These are phyloP conservation scores for Baronia brevicornis DNA, from an alignment of 2,888 invertebrate species.

Conservation along the genomic window DNA sequence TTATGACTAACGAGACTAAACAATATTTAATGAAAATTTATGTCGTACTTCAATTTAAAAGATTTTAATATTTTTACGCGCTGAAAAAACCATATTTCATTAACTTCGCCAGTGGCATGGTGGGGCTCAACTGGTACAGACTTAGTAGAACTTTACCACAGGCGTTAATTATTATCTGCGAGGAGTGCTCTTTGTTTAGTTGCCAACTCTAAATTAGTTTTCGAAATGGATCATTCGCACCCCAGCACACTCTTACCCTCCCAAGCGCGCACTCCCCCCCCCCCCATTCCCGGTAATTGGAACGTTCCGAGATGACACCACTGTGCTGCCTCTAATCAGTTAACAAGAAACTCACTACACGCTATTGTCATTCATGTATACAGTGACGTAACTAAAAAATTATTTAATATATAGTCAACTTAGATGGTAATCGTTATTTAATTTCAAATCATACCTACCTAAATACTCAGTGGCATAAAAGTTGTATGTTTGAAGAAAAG, in stretches of 20 bases:
- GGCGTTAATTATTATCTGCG: conserved; percentile 76
- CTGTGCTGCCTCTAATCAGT: conserved; percentile 70
- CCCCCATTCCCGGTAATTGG: conserved; percentile 64
- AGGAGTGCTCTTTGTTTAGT: conserved; percentile 76
- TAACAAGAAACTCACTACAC: conserved; percentile 66
- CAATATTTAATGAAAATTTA: conserved; percentile 16
- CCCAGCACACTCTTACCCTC: conserved; percentile 43
- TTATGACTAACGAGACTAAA: too few relatives aligned
- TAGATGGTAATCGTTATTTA: too few relatives aligned
- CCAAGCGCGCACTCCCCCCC: conserved; percentile 23
- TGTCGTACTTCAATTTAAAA: conserved; percentile 15
- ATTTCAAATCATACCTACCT: too few relatives aligned
- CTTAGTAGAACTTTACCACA: conserved; percentile 73
- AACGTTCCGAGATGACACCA: conserved; percentile 74
- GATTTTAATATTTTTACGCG: conserved; percentile 24
- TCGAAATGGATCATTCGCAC: conserved; percentile 76
- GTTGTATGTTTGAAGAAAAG: too few relatives aligned
- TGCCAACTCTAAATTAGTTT: conserved; percentile 77
- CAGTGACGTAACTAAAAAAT: too few relatives aligned
- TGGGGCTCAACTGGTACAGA: conserved; percentile 61
- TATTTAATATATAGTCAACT: too few relatives aligned
- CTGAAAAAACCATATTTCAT: conserved; percentile 45
- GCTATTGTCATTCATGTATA: conserved; percentile 53
- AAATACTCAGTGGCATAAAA: too few relatives aligned
- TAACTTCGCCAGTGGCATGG: conserved; percentile 59